Percentiles rank a stretch among this genome's conserved stretches.
Evolutionary conservation across 2,113 vertebrate genomes (phyloP).

Genomic region (Salvelinus sp.): DNA sequence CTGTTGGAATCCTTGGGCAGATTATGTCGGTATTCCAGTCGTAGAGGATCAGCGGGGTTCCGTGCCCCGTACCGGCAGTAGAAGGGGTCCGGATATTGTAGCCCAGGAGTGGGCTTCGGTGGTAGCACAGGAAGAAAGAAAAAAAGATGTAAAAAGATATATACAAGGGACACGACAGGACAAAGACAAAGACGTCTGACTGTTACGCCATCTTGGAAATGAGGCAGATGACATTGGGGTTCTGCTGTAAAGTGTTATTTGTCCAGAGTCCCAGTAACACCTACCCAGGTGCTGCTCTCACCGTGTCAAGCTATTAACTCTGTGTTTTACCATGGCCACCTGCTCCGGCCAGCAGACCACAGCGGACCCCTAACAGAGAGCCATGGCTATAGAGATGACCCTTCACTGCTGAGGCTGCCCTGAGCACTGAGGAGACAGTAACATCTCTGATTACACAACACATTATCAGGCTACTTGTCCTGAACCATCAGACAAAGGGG

Average conservation of each 20-base stretch:
- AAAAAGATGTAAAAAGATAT: too few relatives aligned
- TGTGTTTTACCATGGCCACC: slow-evolving; percentile 24
- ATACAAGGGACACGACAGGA: too few relatives aligned
- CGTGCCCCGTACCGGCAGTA: too few relatives aligned
- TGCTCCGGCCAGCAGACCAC: slow-evolving; percentile 22
- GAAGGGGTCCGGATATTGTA: too few relatives aligned
- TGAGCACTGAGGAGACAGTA: background rate
- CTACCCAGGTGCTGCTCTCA: background rate
- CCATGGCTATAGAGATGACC: background rate
- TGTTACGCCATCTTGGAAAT: background rate
- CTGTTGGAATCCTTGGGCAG: too few relatives aligned
- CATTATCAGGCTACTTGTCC: background rate
- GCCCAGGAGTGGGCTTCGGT: too few relatives aligned
- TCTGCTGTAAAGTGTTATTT: slow-evolving; percentile 7
- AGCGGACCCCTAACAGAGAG: background rate
- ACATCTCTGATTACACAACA: background rate
- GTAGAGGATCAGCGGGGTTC: too few relatives aligned
- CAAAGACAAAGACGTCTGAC: too few relatives aligned
- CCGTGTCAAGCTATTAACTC: slow-evolving; percentile 25
- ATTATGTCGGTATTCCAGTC: too few relatives aligned
- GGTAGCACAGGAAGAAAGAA: too few relatives aligned
- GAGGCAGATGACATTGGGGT: slow-evolving; percentile 4
- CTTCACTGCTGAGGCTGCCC: background rate
- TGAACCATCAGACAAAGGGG: background rate
- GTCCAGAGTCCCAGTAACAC: slow-evolving; percentile 19